Evolutionary conservation across 2,888 invertebrate genomes (phyloP), one percentile per base, ranked within the genome.

Genomic region (Eristalis tenax): DNA sequence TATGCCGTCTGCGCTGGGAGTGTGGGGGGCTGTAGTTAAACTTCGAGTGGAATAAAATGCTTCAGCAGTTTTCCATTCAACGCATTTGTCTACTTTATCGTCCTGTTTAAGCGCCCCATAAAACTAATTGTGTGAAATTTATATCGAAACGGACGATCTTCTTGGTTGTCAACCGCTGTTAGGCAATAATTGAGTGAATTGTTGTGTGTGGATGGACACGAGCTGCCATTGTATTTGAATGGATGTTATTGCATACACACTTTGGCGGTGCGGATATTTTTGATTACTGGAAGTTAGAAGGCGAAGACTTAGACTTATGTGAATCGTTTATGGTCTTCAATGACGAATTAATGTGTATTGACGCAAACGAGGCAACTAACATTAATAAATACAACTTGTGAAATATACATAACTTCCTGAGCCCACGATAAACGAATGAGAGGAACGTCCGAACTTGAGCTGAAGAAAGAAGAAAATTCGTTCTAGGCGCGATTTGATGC

Each of bases 41-140:
- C 43, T 26, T 56, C 28, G 66, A 61, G 59, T 59, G 59, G 59
- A 68, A 81, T 75, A 64, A 43, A 81, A 81, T 81, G 80, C 63
- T 81, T 69, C 66, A 77, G 65, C 61, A 61, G 66, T 11, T 79
- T 74, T 76, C 70, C 35, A 78, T 78, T 70, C 61, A 75, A 70
- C 59, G 66, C 32, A 80, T 80, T 84, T 74, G 74, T 63, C 22
- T 57, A 68, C 61, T 80, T 80, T 68, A 80, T 80, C 38, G 74
- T 63, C n/a, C 18, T 35, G 68, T 64, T 74, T 71, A 75, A 66
- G 76, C 68, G 66, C 43, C 80, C 63, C 70, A 81, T 84, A 80
- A 84, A 81, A 81, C 66, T 76, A 81, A 84, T 84, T 84, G 84
- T 71, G 63, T 84, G 80, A 84, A 84, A 76, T 84, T 76, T 84